A percentile compares a stretch with the other conserved stretches of the same genome.
Conservation (phyloP, 2,113 vertebrate species). For the Reinhardtius hippoglossoides region DNA sequence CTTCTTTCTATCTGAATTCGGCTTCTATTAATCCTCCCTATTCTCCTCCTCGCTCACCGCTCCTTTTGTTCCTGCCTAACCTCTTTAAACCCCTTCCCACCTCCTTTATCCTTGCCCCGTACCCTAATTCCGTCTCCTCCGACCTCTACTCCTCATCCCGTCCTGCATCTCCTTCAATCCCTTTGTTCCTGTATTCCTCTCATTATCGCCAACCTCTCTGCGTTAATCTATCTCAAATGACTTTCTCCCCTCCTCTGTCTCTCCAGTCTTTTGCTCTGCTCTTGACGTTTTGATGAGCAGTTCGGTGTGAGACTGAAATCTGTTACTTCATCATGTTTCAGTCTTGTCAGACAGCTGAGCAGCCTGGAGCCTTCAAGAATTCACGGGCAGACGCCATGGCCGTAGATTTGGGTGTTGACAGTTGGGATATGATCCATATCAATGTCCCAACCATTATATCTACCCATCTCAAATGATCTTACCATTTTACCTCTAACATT, state of each 20-base stretch:
- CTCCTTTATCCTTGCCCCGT: slow-evolving; percentile 12
- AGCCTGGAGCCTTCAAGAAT: slow-evolving; percentile 26
- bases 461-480: background rate
- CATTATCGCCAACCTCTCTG: slow-evolving; percentile 44
- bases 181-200: slow-evolving; percentile 50
- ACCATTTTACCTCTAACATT: background rate
- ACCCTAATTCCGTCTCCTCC: slow-evolving; percentile 49
- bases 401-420: background rate
- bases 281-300: slow-evolving; percentile 41
- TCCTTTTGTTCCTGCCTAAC: slow-evolving; percentile 63
- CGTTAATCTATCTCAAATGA: slow-evolving; percentile 59
- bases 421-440: background rate
- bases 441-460: background rate
- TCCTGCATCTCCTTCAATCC: slow-evolving; percentile 36
- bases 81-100: slow-evolving; percentile 36
- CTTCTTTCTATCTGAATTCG: slow-evolving; percentile 41
- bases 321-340: slow-evolving; percentile 38
- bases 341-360: slow-evolving; percentile 27
- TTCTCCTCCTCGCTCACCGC: slow-evolving; percentile 36
- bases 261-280: slow-evolving; percentile 6
- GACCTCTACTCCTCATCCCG: slow-evolving; percentile 45
- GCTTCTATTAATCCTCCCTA: slow-evolving; percentile 50
- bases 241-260: slow-evolving; percentile 40
- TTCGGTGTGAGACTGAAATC: slow-evolving; percentile 45
- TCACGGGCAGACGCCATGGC: background rate